These are phyloP conservation scores for Dione juno DNA, from an alignment of 2,888 invertebrate genomes.

Conservation along the genomic window DNA sequence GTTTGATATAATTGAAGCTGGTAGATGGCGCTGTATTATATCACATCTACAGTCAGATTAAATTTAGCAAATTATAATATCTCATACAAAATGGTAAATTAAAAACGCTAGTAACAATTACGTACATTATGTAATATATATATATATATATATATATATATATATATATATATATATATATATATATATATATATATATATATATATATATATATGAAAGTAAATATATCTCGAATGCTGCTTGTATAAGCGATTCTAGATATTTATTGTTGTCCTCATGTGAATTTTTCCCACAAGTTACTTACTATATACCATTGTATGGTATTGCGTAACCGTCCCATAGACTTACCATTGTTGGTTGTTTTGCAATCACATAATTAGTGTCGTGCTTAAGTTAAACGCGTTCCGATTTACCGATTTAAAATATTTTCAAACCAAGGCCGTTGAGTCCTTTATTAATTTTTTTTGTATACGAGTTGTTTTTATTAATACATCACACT, in stretches of 20 bases:
- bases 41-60: no score
- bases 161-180: background rate
- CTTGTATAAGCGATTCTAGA: conserved; percentile 16
- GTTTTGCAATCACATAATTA: conserved; percentile 51
- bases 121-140: no score
- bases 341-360: conserved; percentile 51
- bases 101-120: no score
- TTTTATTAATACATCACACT: no score
- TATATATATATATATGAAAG: conserved; percentile 17
- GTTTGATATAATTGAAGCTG: no score
- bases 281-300: conserved; percentile 45
- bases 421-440: conserved; percentile 40
- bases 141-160: no score
- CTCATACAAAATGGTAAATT: no score
- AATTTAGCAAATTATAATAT: no score
- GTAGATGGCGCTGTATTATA: no score
- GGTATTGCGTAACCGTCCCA: conserved; percentile 50
- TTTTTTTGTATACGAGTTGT: no score
- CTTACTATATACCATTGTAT: conserved; percentile 47
- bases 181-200: background rate
- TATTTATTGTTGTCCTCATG: conserved; percentile 45
- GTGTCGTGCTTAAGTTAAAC: conserved; percentile 45
- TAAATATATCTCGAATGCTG: background rate
- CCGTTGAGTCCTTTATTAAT: background rate
- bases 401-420: conserved; percentile 39